Base-by-base conservation (phyloP, 2,888 invertebrate genomes). In the Apoderus coryli region DNA sequence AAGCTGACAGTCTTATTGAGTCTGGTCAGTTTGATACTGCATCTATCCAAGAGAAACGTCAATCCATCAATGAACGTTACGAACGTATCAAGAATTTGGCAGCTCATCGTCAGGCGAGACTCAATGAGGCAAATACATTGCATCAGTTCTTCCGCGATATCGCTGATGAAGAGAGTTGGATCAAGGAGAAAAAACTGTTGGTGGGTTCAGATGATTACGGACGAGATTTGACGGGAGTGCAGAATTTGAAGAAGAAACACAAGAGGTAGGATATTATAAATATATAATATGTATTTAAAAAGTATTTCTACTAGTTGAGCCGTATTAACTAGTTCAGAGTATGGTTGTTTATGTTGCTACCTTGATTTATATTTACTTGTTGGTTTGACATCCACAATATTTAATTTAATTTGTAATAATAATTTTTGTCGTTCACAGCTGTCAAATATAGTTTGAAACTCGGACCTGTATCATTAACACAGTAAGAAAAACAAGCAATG, bases 121-220 rank as follows among this genome's bases (percentile, higher is more conserved):
- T 98, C 35, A 85, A 89, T 58, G 96, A 98, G 61, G 95, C 96
- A 23, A 85, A 93, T 55, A 95, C 93, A 4, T 70, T 98, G 53
- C 96, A 98, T 60, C 96, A 98, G 63, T 98, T 98, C 80, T 90
- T 96, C 74, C 67, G 96, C 31, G 96, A 98, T 56, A 93, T 98
- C 55, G 96, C 96, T 39, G 96, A 98, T 54, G 96, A 98, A 63
- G 96, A 98, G 61, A 90, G 92, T 4, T 98, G 96, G 96, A 96
- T 98, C 57, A 96, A 44, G 56, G 96, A 98, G 58, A 98, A 96
- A 72, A 95, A 96, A 53, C 66, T 98, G 14, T 65, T 96, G 12
- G 95, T 96, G 2, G 88, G 92, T 2, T 93, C 93, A 0, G 95
- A 96, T 57, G 98, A 98, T 61, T 96, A 95, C 55, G 96, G 96